These are phyloP conservation scores for Poeciliopsis occidentalis DNA, from an alignment of 2,113 vertebrate genomes.

Conservation along the genomic window DNA sequence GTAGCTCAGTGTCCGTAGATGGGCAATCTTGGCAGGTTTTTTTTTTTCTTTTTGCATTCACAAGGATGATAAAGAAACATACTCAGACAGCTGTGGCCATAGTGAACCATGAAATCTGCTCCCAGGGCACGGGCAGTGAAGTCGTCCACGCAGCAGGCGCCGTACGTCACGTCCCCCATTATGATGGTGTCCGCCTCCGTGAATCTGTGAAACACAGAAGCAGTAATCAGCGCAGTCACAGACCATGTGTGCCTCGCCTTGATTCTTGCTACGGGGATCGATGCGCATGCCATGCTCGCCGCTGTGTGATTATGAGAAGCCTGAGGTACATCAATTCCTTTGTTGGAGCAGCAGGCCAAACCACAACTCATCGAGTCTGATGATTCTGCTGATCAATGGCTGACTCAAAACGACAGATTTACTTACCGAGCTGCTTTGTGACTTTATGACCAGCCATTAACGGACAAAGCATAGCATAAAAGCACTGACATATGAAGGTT, in stretches of 20 bases:
- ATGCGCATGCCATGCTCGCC: slow-evolving; percentile 31
- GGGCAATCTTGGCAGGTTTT: too few species aligned
- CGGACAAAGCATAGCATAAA: too few species aligned
- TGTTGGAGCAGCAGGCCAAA: slow-evolving; percentile 17
- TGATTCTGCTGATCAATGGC: slow-evolving; percentile 30
- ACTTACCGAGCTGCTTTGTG: too few species aligned
- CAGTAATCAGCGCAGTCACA: slow-evolving; percentile 28
- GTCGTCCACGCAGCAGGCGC: slow-evolving; percentile 97
- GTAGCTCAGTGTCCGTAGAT: too few species aligned
- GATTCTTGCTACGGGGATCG: slow-evolving; percentile 31
- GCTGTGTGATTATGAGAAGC: slow-evolving; percentile 35
- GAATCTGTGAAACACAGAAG: slow-evolving; percentile 5
- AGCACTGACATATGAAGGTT: too few species aligned
- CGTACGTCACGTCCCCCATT: slow-evolving; percentile 96
- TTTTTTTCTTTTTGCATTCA: slow-evolving; percentile 1
- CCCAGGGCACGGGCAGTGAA: slow-evolving; percentile 93
- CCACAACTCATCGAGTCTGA: slow-evolving; percentile 33
- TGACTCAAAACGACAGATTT: slow-evolving; percentile 24
- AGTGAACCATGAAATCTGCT: slow-evolving; percentile 97
- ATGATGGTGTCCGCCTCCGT: too few species aligned
- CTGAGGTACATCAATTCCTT: slow-evolving; percentile 49
- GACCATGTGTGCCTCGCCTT: slow-evolving; percentile 15
- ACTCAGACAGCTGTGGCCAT: slow-evolving; percentile 98
- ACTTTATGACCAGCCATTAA: slow-evolving; percentile 18
- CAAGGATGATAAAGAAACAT: slow-evolving; percentile 52